Percentiles rank a stretch among this genome's conserved stretches.
Evolutionary conservation across 2,113 vertebrate species (phyloP).

Genomic region (Cyprinus carpio): DNA sequence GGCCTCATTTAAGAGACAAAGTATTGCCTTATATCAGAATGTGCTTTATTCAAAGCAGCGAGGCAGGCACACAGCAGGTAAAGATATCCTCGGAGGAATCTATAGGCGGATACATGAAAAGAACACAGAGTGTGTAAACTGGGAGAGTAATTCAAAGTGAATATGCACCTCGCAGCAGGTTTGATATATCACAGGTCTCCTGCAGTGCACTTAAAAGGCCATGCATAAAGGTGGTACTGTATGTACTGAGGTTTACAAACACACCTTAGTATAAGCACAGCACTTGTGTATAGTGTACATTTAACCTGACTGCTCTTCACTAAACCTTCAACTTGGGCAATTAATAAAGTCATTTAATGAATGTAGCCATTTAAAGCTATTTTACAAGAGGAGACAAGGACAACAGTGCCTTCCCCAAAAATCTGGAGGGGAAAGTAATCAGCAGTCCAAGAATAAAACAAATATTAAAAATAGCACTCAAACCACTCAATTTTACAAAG

Average conservation of each 20-base stretch:
- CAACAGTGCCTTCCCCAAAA: neutral
- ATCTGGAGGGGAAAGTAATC: neutral
- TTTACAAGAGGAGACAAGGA: neutral
- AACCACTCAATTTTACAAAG: neutral
- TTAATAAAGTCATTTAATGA: neutral
- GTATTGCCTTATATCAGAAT: slow-evolving; percentile 65
- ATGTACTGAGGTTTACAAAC: slow-evolving; percentile 19
- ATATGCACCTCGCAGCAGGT: slow-evolving; percentile 39
- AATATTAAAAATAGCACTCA: neutral
- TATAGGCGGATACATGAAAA: slow-evolving; percentile 37
- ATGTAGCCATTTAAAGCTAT: neutral
- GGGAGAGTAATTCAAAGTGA: slow-evolving; percentile 43
- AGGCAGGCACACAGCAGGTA: slow-evolving; percentile 39
- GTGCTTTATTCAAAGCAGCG: slow-evolving; percentile 55
- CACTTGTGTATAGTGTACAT: slow-evolving; percentile 3
- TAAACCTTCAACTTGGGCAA: neutral
- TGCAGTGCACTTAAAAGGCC: slow-evolving; percentile 37
- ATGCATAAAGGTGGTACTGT: neutral
- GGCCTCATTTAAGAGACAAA: slow-evolving; percentile 73
- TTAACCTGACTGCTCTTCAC: slow-evolving; percentile 27
- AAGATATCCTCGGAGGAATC: slow-evolving; percentile 43
- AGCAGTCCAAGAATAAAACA: neutral
- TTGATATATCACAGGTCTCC: slow-evolving; percentile 19
- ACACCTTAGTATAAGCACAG: slow-evolving; percentile 13
- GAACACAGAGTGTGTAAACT: slow-evolving; percentile 29